phyloP scores from a whole-genome alignment of 2,797 vertebrate species.

The Neostethus bicornis region DNA sequence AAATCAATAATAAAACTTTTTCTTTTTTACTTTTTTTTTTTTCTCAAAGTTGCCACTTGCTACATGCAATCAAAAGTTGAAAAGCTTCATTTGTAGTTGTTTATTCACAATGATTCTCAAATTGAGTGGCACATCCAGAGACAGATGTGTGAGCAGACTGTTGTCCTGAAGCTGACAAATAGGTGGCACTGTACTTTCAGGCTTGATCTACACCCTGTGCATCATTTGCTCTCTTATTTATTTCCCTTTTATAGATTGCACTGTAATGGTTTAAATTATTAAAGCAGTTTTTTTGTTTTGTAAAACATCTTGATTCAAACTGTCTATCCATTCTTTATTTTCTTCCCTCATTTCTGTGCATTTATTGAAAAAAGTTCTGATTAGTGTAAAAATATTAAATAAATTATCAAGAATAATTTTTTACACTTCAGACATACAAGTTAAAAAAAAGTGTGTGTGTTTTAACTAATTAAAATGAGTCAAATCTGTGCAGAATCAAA shows the following conservation, averaged over 20 bases:
- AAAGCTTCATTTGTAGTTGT: conserved; percentile 81
- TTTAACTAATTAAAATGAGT: too few relatives aligned
- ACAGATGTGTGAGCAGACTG: conserved; percentile 78
- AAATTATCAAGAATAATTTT: too few relatives aligned
- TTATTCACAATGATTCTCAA: conserved; percentile 78
- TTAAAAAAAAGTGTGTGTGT: too few relatives aligned
- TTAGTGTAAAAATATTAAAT: too few relatives aligned
- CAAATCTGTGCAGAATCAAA: too few relatives aligned
- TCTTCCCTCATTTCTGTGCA: conserved; percentile 20
- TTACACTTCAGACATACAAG: too few relatives aligned
- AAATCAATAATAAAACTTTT: conserved; percentile 82
- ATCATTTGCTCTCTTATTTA: conserved; percentile 82
- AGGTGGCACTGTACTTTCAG: conserved; percentile 97
- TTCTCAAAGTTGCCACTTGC: conserved; percentile 74
- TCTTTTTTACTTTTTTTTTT: conserved; percentile 27
- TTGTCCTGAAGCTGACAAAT: conserved; percentile 86
- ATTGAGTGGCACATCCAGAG: conserved; percentile 78
- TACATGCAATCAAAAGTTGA: conserved; percentile 89
- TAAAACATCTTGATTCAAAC: conserved; percentile 61
- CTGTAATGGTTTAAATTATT: too few relatives aligned
- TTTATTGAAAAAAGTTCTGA: too few relatives aligned
- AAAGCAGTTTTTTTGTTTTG: conserved; percentile 77
- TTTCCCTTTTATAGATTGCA: conserved; percentile 71
- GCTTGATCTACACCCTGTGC: conserved; percentile 72
- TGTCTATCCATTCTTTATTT: conserved; percentile 30